Conservation (phyloP, 64 coral and sea anemone genomes). For the Montipora cactus region DNA sequence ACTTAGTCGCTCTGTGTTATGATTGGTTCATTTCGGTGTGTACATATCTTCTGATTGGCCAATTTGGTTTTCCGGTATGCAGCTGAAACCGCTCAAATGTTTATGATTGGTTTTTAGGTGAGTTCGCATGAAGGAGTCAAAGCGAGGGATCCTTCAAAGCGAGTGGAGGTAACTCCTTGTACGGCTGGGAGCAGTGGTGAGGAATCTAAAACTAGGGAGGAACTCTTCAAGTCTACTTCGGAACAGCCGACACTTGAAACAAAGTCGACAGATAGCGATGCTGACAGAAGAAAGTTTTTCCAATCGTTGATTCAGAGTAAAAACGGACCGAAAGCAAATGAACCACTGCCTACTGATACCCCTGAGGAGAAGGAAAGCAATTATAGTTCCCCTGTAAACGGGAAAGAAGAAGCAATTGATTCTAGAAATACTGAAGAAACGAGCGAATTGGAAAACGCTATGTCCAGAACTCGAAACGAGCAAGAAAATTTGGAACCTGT, state of each 20-base stretch:
- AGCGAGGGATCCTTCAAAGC: not conserved
- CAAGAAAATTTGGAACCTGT: not conserved
- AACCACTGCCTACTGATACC: conserved; percentile 50
- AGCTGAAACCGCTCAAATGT: no score
- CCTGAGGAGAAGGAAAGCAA: conserved; percentile 73
- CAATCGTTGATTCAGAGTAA: conserved; percentile 79
- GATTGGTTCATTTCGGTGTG: no score
- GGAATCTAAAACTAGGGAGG: not conserved
- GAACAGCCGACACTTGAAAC: not conserved
- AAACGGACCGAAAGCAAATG: conserved; percentile 22
- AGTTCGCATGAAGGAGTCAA: conserved; percentile 58
- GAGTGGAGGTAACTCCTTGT: not conserved
- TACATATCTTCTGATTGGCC: no score
- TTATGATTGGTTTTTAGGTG: conserved; percentile 12
- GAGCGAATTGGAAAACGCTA: not conserved
- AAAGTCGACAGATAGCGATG: conserved; percentile 66
- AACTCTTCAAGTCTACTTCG: not conserved
- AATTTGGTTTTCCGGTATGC: no score
- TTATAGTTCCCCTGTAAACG: not conserved
- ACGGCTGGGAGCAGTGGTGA: not conserved
- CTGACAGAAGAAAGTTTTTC: conserved; percentile 88
- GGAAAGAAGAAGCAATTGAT: not conserved
- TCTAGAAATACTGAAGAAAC: not conserved
- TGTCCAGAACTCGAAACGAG: not conserved
- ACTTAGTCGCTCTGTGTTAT: no score